Conservation (phyloP, 2,888 invertebrate species). For the Holacanthella duospinosa region DNA sequence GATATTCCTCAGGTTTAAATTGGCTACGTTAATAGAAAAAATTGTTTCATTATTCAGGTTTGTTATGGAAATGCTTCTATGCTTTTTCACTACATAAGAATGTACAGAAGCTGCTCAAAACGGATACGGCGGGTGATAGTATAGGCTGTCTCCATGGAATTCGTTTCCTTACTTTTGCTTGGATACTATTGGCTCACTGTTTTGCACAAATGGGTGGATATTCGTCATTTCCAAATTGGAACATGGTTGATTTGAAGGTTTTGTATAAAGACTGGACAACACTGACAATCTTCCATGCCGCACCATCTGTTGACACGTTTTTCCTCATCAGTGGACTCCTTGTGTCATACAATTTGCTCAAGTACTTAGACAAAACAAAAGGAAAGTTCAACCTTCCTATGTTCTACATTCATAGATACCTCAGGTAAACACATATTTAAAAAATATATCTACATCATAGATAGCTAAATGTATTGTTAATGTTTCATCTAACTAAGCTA, state of each 20-base stretch:
- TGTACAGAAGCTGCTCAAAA: conserved; percentile 48
- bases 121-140: conserved; percentile 45
- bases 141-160: conserved; percentile 61
- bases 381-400: conserved; percentile 47
- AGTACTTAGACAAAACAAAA: conserved; percentile 41
- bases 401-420: conserved; percentile 50
- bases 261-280: conserved; percentile 38
- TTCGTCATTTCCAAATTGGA: conserved; percentile 54
- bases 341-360: conserved; percentile 46
- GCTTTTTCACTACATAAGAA: conserved; percentile 59
- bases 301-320: conserved; percentile 55
- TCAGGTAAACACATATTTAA: conserved; percentile 45
- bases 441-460: neutral
- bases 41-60: too few species aligned
- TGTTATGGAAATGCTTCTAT: too few species aligned
- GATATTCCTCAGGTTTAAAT: too few species aligned
- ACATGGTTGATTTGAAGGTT: conserved; percentile 48
- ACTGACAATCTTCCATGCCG: conserved; percentile 51
- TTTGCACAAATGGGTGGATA: too few species aligned
- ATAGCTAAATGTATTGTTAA: neutral
- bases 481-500: conserved; percentile 8
- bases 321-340: conserved; percentile 54
- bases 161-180: conserved; percentile 52
- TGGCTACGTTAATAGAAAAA: too few species aligned
- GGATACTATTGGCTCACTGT: conserved; percentile 56